A percentile compares a stretch with the other conserved stretches of the same genome.
Conservation (phyloP, 2,113 vertebrate species). For the Silurus asotus region DNA sequence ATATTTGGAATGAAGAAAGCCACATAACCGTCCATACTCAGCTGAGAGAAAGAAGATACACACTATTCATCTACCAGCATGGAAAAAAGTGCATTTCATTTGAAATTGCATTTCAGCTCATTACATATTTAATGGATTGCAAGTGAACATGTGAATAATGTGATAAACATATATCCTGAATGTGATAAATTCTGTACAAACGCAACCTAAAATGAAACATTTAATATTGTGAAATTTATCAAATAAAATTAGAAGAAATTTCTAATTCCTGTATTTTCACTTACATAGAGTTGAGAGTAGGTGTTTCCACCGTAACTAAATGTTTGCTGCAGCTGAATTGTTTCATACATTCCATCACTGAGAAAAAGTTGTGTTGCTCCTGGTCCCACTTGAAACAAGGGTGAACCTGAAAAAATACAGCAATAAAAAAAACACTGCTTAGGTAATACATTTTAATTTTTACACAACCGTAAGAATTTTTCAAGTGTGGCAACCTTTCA, state of each 20-base stretch:
- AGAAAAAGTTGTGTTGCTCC: background rate
- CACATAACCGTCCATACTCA: conserved; percentile 11
- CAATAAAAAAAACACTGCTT: background rate
- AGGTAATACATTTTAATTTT: background rate
- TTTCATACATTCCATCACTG: background rate
- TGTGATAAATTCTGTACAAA: no score
- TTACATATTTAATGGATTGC: no score
- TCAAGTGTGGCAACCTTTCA: no score
- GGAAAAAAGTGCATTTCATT: no score
- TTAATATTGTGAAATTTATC: no score
- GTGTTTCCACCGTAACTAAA: background rate
- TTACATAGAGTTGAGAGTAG: background rate
- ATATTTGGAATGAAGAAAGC: background rate
- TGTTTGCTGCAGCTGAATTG: background rate
- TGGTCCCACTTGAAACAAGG: background rate
- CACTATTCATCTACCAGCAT: background rate
- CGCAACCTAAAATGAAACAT: background rate
- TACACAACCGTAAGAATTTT: no score
- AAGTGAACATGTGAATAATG: background rate
- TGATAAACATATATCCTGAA: no score
- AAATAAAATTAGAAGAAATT: background rate
- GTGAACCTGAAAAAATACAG: background rate
- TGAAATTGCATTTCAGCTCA: background rate
- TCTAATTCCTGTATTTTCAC: background rate
- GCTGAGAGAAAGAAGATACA: background rate